A percentile compares a stretch with the other conserved stretches of the same genome.
Conservation (phyloP, 2,113 vertebrate genomes). For the Puntigrus tetrazona region DNA sequence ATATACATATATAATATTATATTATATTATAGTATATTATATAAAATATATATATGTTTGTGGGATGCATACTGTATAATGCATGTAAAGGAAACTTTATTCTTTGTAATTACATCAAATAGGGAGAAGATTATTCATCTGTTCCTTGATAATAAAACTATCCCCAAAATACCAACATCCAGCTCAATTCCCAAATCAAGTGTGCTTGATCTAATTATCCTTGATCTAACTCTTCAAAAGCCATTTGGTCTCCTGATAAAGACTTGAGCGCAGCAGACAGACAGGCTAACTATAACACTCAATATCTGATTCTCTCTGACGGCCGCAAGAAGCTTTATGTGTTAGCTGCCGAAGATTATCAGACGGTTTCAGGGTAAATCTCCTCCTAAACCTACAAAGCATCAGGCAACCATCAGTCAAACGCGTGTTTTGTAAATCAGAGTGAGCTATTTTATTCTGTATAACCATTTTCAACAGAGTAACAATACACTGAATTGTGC, state of each 20-base stretch:
- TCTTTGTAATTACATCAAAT: slow-evolving; percentile 20
- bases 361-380: neutral
- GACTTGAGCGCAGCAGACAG: neutral
- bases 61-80: neutral
- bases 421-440: slow-evolving; percentile 24
- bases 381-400: neutral
- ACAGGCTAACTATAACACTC: neutral
- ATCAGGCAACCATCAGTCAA: neutral
- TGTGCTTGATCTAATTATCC: slow-evolving; percentile 23
- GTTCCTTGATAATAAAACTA: slow-evolving; percentile 1
- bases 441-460: slow-evolving; percentile 71
- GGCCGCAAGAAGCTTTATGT: neutral
- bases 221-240: neutral
- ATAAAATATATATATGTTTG: neutral
- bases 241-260: neutral
- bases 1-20: neutral
- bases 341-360: neutral
- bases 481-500: slow-evolving; percentile 82
- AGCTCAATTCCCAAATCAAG: slow-evolving; percentile 4
- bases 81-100: neutral
- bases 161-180: neutral
- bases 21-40: too few relatives aligned
- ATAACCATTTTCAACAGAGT: slow-evolving; percentile 68
- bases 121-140: neutral
- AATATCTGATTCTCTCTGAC: neutral